Base-by-base conservation (phyloP, 2,888 invertebrate genomes). In the Diogma glabrata region DNA sequence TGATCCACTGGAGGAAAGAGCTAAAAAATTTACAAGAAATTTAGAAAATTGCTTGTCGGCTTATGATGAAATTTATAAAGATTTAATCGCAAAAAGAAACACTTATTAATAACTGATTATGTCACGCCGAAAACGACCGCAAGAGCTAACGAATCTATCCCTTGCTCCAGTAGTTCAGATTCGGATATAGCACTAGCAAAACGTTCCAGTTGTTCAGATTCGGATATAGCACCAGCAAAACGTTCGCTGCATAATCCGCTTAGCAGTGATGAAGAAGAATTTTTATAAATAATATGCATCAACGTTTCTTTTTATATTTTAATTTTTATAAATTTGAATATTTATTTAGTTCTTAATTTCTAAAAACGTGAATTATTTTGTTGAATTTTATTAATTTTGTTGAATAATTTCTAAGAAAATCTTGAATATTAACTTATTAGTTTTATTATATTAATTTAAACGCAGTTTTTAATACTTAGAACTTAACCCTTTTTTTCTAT, bases 221-320 rank as follows among this genome's bases (percentile, higher is more conserved):
- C n/a, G n/a, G n/a, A n/a, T n/a, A n/a, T n/a, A n/a, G n/a, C n/a
- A n/a, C 33, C 33, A 33, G 33, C 33, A 33, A 33, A 33, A 33
- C 33, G 33, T 33, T 33, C 33, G 33, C 33, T 12, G 33, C 33
- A 33, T 33, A 5, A 33, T 33, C 33, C 33, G 33, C 33, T 33
- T 33, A 33, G 12, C 33, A 33, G 33, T 33, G 33, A 33, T 33
- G 33, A 33, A 7, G 33, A 33, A 33, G 6, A 33, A 33, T 33
- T 9, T 4, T 12, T 14, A 33, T 33, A 33, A 33, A 33, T 33
- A 33, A 33, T 33, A 33, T 33, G 33, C 10, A 36, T 36, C 36
- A 36, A 36, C 36, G 17, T 36, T 36, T 36, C 36, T 36, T 14
- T 36, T 36, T 36, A 14, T 36, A 36, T 36, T 36, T 36, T 36